Base-by-base conservation (phyloP, 2,888 invertebrate genomes). In the Tricholauxania praeusta region DNA sequence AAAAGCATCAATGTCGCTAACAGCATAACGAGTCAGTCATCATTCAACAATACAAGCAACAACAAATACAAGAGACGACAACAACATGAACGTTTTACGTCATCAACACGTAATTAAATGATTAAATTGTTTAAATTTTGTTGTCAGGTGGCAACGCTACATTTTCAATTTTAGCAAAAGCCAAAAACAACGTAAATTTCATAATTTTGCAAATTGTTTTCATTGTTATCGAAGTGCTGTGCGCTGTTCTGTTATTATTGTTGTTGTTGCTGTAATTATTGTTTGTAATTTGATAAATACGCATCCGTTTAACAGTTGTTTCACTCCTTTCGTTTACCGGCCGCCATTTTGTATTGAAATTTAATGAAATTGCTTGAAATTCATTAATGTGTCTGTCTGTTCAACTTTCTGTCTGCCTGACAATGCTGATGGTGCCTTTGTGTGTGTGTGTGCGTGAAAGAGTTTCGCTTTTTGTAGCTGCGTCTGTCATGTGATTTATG, bases 201-300 rank as follows among this genome's bases (percentile, higher is more conserved):
- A 70, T 70, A 62, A 62, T 62, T 70, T 63, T 19, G 28, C 19
- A 60, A 53, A 72, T 53, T 67, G 67, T 59, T 72, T 49, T 66
- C 53, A 53, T 70, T 70, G 72, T 72, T 57, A 55, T 53, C 32
- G 52, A 19, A 15, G 52, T 28, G n/a, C n/a, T n/a, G 10, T 64
- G 47, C 14, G 15, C 17, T 62, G 17, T 59, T 48, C 19, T 53
- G 14, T 14, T 53, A 12, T 66, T 39, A 49, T 65, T 57, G 53
- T 57, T 64, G 39, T 71, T 49, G 59, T 60, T 72, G 28, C 51
- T 72, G 72, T 67, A 73, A 76, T 75, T 76, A 76, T 78, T 78
- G 76, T 76, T 75, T 75, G 75, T 73, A 78, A 78, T 78, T 78
- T 78, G 76, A 78, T 78, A 75, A 78, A 76, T 74, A 76, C 75